Percentiles rank a stretch among this genome's conserved stretches.
Conservation (phyloP, 2,888 invertebrate genomes). For the Diaphora mendica region DNA sequence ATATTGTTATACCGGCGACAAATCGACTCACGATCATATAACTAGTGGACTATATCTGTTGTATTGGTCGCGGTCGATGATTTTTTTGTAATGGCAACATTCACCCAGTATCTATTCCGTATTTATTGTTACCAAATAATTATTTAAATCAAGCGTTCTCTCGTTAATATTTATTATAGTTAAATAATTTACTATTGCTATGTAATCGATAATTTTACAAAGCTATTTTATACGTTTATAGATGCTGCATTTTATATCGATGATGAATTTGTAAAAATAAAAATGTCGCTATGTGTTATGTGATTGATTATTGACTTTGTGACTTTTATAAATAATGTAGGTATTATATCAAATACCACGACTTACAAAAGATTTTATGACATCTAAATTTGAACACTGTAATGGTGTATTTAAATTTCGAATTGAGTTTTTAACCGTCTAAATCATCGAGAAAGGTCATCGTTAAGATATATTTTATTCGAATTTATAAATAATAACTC, state of each 20-base stretch:
- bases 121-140: conserved; percentile 79
- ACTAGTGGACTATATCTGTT: background rate
- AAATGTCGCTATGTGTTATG: no score
- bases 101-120: conserved; percentile 44
- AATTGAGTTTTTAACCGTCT: background rate
- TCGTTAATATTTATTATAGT: conserved; percentile 46
- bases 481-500: background rate
- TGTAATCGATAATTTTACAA: conserved; percentile 41
- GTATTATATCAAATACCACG: no score
- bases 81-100: background rate
- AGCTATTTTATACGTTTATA: conserved; percentile 48
- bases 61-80: background rate
- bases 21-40: conserved; percentile 3
- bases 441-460: background rate
- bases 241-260: background rate
- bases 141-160: conserved; percentile 42
- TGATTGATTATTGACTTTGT: background rate
- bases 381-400: background rate
- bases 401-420: background rate
- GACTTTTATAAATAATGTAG: no score
- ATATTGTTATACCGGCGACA: background rate
- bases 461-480: conserved; percentile 4
- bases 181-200: conserved; percentile 37
- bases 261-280: background rate
- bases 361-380: background rate